These are phyloP conservation scores for Hemibates koningsi DNA, from an alignment of 2,113 vertebrate species.

Conservation along the genomic window DNA sequence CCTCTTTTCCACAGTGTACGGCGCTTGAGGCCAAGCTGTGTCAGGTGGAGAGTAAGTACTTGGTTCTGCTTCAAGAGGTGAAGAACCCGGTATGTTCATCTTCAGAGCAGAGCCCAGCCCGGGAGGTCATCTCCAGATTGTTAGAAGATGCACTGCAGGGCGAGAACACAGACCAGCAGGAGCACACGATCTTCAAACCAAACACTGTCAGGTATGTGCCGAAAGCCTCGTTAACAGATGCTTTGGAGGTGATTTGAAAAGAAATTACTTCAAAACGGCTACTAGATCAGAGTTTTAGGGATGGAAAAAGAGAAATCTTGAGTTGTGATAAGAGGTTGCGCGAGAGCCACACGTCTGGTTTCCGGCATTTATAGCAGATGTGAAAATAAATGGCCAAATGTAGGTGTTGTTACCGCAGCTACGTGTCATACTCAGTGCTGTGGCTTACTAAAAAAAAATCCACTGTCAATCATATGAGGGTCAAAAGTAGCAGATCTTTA, in stretches of 20 bases:
- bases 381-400: neutral
- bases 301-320: neutral
- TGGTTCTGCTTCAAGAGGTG: constrained; percentile 93
- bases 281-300: neutral
- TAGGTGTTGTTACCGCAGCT: neutral
- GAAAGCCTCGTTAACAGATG: neutral
- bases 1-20: constrained; percentile 69
- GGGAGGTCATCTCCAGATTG: constrained; percentile 84
- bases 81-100: constrained; percentile 85
- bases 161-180: constrained; percentile 80
- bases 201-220: constrained; percentile 83
- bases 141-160: constrained; percentile 90
- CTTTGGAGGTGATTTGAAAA: neutral
- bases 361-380: neutral
- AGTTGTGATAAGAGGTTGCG: neutral
- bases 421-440: neutral
- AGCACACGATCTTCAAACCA: constrained; percentile 82
- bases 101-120: constrained; percentile 77
- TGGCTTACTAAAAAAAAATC: neutral
- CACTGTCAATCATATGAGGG: neutral
- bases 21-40: constrained; percentile 92
- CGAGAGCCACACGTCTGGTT: neutral
- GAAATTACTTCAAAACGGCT: neutral
- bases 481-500: neutral
- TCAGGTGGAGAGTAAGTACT: constrained; percentile 94